Base-by-base conservation (phyloP, 2,113 vertebrate species). In the Corynorhinus townsendii region DNA sequence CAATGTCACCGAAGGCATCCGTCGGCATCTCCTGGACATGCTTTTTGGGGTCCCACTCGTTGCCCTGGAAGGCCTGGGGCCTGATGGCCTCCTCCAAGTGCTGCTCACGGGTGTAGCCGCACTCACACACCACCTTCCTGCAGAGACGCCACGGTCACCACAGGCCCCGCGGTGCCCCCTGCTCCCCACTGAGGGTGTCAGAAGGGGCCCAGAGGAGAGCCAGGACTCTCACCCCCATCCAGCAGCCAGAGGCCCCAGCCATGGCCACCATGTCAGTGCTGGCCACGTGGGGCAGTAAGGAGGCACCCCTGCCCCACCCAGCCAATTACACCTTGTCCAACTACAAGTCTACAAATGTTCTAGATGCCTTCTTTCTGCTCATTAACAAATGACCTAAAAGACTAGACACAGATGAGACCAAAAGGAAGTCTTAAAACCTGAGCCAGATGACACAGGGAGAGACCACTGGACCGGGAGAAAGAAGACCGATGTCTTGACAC, bases 1-100 rank as follows among this genome's bases (percentile, higher is more conserved):
- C 97, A 30, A 99, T 99, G 54, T 99, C 99, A 22, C 99, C 99
- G 0, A 99, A 99, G 45, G 99, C 99, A 1, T 99, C 99, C 0
- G 99, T 99, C 2, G 99, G 98, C 90, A 98, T 97, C 84, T 99
- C 98, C 3, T 92, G 97, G 86, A 99, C 87, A 11, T 99, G 99
- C 88, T 95, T 98, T 91, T 98, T 96, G 73, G 73, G 96, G 94
- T 99, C 96, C 99, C 99, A 99, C 0, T 97, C 91, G 80, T 98
- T 97, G 15, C 97, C 98, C 69, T 98, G 96, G 93, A 97, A 98
- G 77, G 97, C 28, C 4, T 98, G 98, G 3, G 98, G 97, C 72
- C 98, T 98, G 88, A 97, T 96, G 95, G 99, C 99, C 80, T 99
- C 98, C 0, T 98, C 98, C n/a, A 94, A 82, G 94, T 99, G 99